Conservation (phyloP, 2,888 invertebrate genomes). For the Idaea biselata region DNA sequence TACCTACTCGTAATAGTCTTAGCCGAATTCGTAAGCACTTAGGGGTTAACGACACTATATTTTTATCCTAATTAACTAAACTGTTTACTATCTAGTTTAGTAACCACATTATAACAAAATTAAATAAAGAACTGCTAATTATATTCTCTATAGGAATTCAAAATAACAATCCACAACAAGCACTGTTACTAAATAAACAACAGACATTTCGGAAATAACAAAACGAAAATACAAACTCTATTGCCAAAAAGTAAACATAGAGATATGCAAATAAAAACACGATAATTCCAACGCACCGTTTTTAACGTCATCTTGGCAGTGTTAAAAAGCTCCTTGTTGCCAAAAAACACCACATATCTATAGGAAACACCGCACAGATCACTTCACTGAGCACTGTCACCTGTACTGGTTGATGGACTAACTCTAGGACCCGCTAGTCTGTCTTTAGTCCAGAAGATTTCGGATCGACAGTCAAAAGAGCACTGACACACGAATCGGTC, state of each 20-base stretch:
- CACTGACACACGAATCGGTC: slow-evolving; percentile 26
- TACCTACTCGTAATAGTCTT: background rate
- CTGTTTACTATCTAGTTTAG: background rate
- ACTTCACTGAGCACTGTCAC: background rate
- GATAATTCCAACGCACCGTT: slow-evolving; percentile 38
- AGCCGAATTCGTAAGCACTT: slow-evolving; percentile 2
- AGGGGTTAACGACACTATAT: slow-evolving; percentile 1
- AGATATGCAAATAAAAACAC: slow-evolving; percentile 49
- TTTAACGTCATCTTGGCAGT: slow-evolving; percentile 62
- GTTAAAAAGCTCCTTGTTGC: slow-evolving; percentile 29
- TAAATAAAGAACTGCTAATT: background rate
- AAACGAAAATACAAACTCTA: background rate
- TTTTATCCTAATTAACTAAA: background rate
- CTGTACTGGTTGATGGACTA: background rate
- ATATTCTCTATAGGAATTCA: too few relatives aligned
- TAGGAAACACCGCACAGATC: background rate
- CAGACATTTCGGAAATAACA: background rate
- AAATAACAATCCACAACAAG: background rate
- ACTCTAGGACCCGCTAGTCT: background rate
- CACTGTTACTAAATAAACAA: background rate
- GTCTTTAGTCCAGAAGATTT: background rate
- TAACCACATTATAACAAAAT: background rate
- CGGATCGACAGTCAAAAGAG: background rate
- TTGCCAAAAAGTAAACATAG: slow-evolving; percentile 17
- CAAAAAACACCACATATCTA: slow-evolving; percentile 17